A percentile compares a stretch with the other conserved stretches of the same genome.
phyloP scores from a whole-genome alignment of 2,888 invertebrate species.

The Agrotis exclamationis region DNA sequence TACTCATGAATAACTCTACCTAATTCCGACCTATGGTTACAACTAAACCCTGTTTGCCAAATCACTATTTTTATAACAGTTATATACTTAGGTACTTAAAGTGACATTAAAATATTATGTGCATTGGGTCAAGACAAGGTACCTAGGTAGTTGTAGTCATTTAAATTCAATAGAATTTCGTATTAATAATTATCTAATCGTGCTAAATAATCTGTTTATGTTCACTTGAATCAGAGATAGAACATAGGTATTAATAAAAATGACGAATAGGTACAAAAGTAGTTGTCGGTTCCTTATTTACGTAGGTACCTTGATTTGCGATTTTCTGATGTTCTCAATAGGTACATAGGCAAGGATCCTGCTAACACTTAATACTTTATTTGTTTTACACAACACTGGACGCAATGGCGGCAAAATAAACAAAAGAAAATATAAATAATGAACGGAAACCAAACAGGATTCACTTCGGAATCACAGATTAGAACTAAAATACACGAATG shows the following conservation, averaged over 20 bases:
- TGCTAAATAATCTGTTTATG: neutral
- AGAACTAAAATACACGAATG: neutral
- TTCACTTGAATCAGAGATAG: neutral
- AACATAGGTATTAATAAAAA: neutral
- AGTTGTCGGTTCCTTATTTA: too few species aligned
- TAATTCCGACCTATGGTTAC: too few species aligned
- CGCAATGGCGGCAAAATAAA: neutral
- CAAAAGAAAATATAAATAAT: neutral
- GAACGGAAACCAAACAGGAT: neutral
- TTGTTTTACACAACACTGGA: neutral
- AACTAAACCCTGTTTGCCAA: too few species aligned
- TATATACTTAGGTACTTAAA: too few species aligned
- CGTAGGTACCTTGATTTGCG: conserved; percentile 17
- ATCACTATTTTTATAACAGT: too few species aligned
- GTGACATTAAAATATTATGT: too few species aligned
- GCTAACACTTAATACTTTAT: neutral
- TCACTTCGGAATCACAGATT: neutral
- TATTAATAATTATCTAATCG: neutral
- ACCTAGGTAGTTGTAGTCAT: neutral
- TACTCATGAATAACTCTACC: too few species aligned
- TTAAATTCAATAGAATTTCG: neutral
- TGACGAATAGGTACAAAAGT: too few species aligned
- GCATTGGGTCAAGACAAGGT: too few species aligned
- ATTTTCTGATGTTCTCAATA: neutral
- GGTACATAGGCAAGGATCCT: neutral